Conservation (phyloP, 2,888 invertebrate species). For the Temnothorax unifasciatus region DNA sequence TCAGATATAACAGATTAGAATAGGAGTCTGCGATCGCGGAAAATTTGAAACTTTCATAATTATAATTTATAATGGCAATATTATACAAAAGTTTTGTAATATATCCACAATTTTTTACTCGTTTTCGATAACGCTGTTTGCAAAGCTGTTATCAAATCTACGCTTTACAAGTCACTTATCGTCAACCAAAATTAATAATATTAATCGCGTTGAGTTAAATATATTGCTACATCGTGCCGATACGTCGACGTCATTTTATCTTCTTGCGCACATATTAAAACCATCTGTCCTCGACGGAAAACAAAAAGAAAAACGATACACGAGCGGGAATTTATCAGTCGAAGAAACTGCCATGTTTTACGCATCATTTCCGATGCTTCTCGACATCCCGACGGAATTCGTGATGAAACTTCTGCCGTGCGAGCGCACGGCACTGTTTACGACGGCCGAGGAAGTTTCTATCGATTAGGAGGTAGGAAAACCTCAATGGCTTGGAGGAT, state of each 20-base stretch:
- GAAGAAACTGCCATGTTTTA: slow-evolving; percentile 25
- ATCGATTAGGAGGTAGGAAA: slow-evolving; percentile 24
- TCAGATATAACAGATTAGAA: slow-evolving; percentile 26
- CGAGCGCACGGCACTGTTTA: background rate
- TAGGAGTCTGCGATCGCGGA: background rate
- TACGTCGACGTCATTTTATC: background rate
- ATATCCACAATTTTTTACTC: background rate
- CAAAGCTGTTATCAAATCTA: background rate
- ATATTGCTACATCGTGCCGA: background rate
- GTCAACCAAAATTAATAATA: background rate
- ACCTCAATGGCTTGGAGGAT: slow-evolving; percentile 7
- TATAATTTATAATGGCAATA: background rate
- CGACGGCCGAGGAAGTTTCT: slow-evolving; percentile 7
- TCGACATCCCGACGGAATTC: background rate
- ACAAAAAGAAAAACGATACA: background rate
- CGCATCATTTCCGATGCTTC: slow-evolving; percentile 8
- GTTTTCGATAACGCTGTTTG: background rate
- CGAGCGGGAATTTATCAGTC: background rate
- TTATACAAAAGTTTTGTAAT: slow-evolving; percentile 1
- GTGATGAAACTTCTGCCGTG: slow-evolving; percentile 20
- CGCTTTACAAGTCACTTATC: background rate
- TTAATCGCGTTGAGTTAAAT: background rate
- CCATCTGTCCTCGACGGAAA: background rate
- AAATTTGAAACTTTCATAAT: slow-evolving; percentile 18
- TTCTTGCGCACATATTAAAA: background rate